Conservation (phyloP, 2,888 invertebrate genomes). For the Acanthosepion pharaonis region DNA sequence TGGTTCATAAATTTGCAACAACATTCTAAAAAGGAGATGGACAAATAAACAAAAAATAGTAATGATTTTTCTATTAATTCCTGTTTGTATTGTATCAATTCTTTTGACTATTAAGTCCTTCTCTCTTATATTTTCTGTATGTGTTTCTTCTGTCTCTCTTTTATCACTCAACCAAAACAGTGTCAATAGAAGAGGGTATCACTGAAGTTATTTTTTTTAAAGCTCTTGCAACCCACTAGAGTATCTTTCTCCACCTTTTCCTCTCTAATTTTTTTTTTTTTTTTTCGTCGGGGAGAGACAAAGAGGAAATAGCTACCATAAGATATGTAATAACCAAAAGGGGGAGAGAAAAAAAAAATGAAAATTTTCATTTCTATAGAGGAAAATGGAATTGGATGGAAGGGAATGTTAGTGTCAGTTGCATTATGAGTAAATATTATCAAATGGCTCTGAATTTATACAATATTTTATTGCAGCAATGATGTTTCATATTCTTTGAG, state of each 20-base stretch:
- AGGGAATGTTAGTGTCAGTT: neutral
- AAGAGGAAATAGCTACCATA: neutral
- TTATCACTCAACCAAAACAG: neutral
- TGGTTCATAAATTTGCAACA: neutral
- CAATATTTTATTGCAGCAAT: neutral
- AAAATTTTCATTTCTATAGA: neutral
- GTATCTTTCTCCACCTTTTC: neutral
- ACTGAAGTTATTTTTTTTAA: too few relatives aligned
- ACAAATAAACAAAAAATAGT: neutral
- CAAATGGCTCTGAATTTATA: constrained; percentile 15
- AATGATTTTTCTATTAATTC: neutral
- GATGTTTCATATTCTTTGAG: neutral
- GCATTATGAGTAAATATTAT: neutral
- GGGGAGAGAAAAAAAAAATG: neutral
- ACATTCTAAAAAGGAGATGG: neutral
- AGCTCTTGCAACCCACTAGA: neutral
- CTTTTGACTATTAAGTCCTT: neutral
- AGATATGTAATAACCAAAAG: neutral
- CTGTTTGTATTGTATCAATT: neutral
- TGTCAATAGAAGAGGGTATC: neutral
- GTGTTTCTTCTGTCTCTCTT: neutral
- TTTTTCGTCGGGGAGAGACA: neutral
- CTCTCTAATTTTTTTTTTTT: too few relatives aligned
- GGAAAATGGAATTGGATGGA: neutral
- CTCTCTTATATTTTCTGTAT: neutral